phyloP scores from a whole-genome alignment of 2,113 vertebrate species.

The Sardina pilchardus region DNA sequence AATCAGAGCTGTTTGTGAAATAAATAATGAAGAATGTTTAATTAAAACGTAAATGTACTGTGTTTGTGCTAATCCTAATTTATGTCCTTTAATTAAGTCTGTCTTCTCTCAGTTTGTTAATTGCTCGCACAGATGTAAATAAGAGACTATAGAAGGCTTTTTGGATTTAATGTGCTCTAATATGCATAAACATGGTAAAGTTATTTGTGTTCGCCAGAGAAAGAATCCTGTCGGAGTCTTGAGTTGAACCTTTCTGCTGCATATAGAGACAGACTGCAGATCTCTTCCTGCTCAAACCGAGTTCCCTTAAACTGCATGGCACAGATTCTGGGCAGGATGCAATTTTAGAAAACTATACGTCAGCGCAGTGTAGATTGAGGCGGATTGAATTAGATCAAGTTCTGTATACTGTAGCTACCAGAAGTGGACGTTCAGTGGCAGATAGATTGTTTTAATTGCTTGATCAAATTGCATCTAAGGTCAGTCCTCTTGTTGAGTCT shows the following conservation, averaged over 20 bases:
- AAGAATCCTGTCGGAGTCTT: background rate
- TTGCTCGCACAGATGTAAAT: constrained; percentile 50
- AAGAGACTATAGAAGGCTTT: constrained; percentile 28
- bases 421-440: background rate
- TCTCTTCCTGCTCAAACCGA: background rate
- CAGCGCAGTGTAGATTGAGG: background rate
- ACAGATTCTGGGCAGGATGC: background rate
- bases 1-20: constrained; percentile 35
- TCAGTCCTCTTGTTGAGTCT: background rate
- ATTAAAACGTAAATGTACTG: constrained; percentile 53
- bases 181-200: constrained; percentile 37
- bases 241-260: background rate
- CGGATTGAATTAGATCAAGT: background rate
- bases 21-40: constrained; percentile 52
- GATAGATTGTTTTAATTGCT: constrained; percentile 5
- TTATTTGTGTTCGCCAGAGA: background rate
- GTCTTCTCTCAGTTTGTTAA: constrained; percentile 48
- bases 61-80: constrained; percentile 53
- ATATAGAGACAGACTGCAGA: background rate
- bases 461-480: background rate
- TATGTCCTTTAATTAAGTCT: constrained; percentile 58
- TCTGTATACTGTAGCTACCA: constrained; percentile 3
- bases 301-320: background rate
- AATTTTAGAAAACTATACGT: background rate
- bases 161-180: constrained; percentile 32